These are phyloP conservation scores for Brienomyrus longianalis DNA, from an alignment of 2,113 vertebrate species.

Conservation along the genomic window DNA sequence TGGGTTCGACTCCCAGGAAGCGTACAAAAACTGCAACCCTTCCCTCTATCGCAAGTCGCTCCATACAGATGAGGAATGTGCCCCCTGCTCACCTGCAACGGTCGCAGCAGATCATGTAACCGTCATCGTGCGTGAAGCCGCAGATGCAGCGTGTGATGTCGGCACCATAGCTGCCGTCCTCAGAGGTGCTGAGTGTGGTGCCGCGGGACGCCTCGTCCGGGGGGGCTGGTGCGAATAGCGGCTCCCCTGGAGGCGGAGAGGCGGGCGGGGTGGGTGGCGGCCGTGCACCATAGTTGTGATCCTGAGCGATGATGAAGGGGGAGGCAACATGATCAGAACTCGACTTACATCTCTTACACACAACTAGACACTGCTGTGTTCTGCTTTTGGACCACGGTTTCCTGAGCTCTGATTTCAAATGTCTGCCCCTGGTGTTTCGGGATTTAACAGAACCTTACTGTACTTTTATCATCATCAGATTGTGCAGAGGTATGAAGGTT, in stretches of 20 bases:
- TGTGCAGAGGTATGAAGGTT: neutral
- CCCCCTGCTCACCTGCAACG: constrained; percentile 84
- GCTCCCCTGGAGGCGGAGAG: constrained; percentile 93
- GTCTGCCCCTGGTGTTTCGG: neutral
- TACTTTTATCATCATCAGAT: neutral
- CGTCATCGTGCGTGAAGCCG: constrained; percentile 98
- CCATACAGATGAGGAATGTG: neutral
- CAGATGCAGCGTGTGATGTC: constrained; percentile 99
- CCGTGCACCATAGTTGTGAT: constrained; percentile 99
- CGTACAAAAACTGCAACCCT: neutral
- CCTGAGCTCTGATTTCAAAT: neutral
- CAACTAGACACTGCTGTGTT: neutral
- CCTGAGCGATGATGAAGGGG: constrained; percentile 51
- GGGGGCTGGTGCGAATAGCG: constrained; percentile 84
- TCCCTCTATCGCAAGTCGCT: neutral
- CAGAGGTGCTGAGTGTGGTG: constrained; percentile 97
- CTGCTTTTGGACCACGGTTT: too few species aligned
- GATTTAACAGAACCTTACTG: neutral
- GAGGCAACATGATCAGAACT: neutral
- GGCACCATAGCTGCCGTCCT: constrained; percentile 97
- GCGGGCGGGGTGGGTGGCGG: constrained; percentile 96
- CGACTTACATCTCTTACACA: neutral
- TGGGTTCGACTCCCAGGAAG: neutral
- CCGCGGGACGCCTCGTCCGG: constrained; percentile 97
- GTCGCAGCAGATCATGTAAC: constrained; percentile 99